Evolutionary conservation across 2,113 vertebrate species (phyloP), one percentile per base, ranked within the genome.

Genomic region (Desmodus rotundus): DNA sequence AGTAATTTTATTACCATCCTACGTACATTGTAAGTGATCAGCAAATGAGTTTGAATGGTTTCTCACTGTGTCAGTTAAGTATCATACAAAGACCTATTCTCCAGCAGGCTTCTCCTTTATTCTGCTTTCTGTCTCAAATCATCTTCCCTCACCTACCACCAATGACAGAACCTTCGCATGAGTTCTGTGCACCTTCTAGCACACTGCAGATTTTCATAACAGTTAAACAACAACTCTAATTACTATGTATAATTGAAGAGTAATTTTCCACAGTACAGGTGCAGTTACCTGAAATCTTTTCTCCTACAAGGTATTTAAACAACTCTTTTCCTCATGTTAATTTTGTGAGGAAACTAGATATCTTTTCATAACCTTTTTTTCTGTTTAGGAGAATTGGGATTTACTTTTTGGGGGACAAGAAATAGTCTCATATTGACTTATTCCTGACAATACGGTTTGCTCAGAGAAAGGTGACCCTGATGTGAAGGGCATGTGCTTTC

Each of bases 151-250:
- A 70, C 38, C 56, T 41, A 85, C n/a, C 19, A 12, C 1, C 43
- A 36, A 10, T 50, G 93, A 96, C 13, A 72, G 82, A 94, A 93
- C 92, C 56, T 95, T 96, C 50, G 73, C 1, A 17, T 19, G 8
- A 87, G 52, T 73, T 63, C 36, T 9, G 0, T 82, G 78, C 6
- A 91, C 83, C 28, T 96, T 74, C 45, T 16, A 76, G 68, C 56
- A 81, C 63, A 87, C 77, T 81, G 78, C 74, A 93, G 73, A 58
- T 72, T 96, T 96, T 96, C 63, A 76, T 96, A 96, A 96, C 36
- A 87, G 88, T 96, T 97, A 93, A 97, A 97, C 96, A 97, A 92
- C 96, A 98, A 89, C 82, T 96, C 63, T 97, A 97, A 97, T 98
- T 97, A 87, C 93, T 82, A 68, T 78, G 76, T 45, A 63, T 97